Percentiles rank a stretch among this genome's conserved stretches.
These are phyloP conservation scores for Caenorhabditis remanei DNA, from an alignment of 1,140 invertebrate genomes.

Conservation along the genomic window DNA sequence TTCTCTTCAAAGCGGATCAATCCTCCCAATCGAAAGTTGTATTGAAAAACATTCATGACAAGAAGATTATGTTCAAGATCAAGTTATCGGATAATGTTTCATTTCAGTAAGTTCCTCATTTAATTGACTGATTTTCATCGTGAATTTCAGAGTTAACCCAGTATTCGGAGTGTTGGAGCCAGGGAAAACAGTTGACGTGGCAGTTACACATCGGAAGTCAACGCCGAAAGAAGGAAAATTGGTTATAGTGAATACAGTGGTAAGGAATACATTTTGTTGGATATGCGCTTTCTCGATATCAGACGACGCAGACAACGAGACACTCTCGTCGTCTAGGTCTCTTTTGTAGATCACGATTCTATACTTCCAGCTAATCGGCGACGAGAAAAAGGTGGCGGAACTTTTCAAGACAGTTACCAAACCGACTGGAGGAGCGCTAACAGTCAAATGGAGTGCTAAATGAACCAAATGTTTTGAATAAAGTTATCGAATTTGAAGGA, in stretches of 20 bases:
- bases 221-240: slow-evolving; percentile 3
- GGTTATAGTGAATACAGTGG: slow-evolving; percentile 27
- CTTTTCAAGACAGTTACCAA: background rate
- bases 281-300: background rate
- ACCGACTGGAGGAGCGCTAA: background rate
- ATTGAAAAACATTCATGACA: slow-evolving; percentile 15
- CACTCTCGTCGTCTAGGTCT: too few relatives aligned
- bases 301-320: too few relatives aligned
- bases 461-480: background rate
- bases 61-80: slow-evolving; percentile 13
- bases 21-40: background rate
- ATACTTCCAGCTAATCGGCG: slow-evolving; percentile 2
- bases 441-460: background rate
- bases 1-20: background rate
- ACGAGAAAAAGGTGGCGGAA: slow-evolving; percentile 7
- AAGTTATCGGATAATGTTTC: slow-evolving; percentile 16
- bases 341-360: too few relatives aligned
- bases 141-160: slow-evolving; percentile 11
- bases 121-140: background rate
- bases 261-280: background rate
- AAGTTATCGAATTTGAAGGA: too few relatives aligned
- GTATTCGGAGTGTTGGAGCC: slow-evolving; percentile 24
- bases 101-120: background rate
- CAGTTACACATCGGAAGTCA: slow-evolving; percentile 5
- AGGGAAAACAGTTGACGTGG: background rate